These are phyloP conservation scores for Brachionus asplanchnoidis DNA, from an alignment of 1,140 invertebrate genomes.

Conservation along the genomic window DNA sequence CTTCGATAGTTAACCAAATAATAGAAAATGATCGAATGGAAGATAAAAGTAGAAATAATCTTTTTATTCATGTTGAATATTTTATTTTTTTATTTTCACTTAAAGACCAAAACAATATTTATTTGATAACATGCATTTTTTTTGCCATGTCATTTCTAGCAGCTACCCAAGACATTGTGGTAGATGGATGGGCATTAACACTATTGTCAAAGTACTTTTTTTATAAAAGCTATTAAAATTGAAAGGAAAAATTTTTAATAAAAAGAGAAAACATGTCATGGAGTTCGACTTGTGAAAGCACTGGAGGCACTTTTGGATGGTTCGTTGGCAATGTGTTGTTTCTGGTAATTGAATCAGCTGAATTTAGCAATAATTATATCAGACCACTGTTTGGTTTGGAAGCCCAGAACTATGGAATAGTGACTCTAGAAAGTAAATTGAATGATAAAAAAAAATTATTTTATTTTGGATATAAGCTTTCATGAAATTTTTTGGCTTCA, in stretches of 20 bases:
- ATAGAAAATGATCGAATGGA: conserved; percentile 36
- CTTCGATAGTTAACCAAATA: conserved; percentile 57
- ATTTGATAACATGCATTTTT: conserved; percentile 73
- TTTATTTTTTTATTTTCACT: neutral
- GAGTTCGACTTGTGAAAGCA: conserved; percentile 95
- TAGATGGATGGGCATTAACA: conserved; percentile 98
- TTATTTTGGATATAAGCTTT: neutral
- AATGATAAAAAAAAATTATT: conserved; percentile 4
- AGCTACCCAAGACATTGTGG: conserved; percentile 97
- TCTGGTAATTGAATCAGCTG: conserved; percentile 88
- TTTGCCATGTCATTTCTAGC: conserved; percentile 74
- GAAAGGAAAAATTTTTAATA: neutral
- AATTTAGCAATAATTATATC: conserved; percentile 62
- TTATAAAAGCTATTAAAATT: neutral
- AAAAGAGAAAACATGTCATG: conserved; percentile 81
- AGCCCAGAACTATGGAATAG: neutral
- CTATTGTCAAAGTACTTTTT: conserved; percentile 68
- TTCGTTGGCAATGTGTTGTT: conserved; percentile 96
- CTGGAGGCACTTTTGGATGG: conserved; percentile 95
- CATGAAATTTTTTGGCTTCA: conserved; percentile 29
- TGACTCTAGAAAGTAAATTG: neutral
- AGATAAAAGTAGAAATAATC: neutral
- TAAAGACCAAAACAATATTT: neutral
- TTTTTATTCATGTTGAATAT: neutral
- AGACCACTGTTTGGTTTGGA: neutral